These are phyloP conservation scores for Drosophila engyochracea DNA, from an alignment of 2,888 invertebrate genomes.

Conservation along the genomic window DNA sequence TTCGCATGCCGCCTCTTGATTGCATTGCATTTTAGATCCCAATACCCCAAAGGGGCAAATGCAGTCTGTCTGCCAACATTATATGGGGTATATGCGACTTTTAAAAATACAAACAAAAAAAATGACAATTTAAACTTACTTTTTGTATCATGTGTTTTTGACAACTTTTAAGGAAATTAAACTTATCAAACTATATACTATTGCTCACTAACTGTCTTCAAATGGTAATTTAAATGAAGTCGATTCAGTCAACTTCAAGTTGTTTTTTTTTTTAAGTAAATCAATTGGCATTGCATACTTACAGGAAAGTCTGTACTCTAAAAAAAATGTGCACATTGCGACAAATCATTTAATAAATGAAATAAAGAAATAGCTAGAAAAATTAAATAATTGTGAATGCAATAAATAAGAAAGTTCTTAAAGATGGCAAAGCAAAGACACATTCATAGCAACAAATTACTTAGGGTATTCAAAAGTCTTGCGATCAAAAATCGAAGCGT, in stretches of 20 bases:
- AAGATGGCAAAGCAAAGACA: neutral
- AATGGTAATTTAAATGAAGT: neutral
- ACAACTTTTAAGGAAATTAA: neutral
- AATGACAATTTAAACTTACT: neutral
- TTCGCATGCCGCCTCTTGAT: conserved; percentile 22
- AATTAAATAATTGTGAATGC: neutral
- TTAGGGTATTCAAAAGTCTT: neutral
- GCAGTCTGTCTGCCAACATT: neutral
- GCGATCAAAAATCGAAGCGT: neutral
- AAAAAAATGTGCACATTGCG: neutral
- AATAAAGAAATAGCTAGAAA: neutral
- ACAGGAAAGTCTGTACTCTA: neutral
- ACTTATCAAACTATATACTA: neutral
- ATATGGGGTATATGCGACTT: neutral
- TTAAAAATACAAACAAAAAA: neutral
- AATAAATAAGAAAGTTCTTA: neutral
- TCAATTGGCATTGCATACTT: conserved; percentile 17
- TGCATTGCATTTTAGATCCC: conserved; percentile 49
- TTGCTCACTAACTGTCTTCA: no score
- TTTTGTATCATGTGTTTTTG: neutral
- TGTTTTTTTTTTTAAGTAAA: neutral
- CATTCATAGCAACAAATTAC: neutral
- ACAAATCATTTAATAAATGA: neutral
- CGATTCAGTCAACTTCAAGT: neutral
- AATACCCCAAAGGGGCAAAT: conserved; percentile 10